Percentiles rank a stretch among this genome's conserved stretches.
Conservation (phyloP, 2,797 vertebrate genomes). For the Sarcoramphus papa region DNA sequence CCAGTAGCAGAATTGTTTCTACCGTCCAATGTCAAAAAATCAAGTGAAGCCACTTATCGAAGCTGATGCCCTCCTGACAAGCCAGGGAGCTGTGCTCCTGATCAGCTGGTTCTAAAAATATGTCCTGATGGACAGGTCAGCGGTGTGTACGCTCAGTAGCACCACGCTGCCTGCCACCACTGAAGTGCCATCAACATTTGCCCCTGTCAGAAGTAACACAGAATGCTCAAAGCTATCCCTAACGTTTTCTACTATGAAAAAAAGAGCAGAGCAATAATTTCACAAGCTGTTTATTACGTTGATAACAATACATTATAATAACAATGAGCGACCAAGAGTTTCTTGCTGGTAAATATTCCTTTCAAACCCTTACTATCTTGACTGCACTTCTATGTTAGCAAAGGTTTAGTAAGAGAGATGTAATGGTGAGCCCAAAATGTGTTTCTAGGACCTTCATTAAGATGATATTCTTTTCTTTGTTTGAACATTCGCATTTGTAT, state of each 20-base stretch:
- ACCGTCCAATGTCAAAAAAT: slow-evolving; percentile 75
- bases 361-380: neutral
- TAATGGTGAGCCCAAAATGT: neutral
- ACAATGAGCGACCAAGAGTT: neutral
- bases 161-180: neutral
- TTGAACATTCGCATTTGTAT: neutral
- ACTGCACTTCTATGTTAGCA: neutral
- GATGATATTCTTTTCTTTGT: neutral
- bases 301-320: neutral
- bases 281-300: neutral
- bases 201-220: neutral
- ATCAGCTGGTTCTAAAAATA: slow-evolving; percentile 72
- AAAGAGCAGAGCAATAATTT: neutral
- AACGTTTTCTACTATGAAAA: neutral
- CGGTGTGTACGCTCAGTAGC: neutral
- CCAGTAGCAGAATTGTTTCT: slow-evolving; percentile 66
- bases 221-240: neutral
- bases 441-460: neutral
- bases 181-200: neutral
- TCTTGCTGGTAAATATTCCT: neutral
- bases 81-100: slow-evolving; percentile 75
- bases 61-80: slow-evolving; percentile 79
- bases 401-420: fast-evolving
- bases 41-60: slow-evolving; percentile 78
- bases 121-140: slow-evolving; percentile 77